Percentiles rank a stretch among this genome's conserved stretches.
Conservation (phyloP, 1,140 invertebrate genomes). For the Bombus terrestris region DNA sequence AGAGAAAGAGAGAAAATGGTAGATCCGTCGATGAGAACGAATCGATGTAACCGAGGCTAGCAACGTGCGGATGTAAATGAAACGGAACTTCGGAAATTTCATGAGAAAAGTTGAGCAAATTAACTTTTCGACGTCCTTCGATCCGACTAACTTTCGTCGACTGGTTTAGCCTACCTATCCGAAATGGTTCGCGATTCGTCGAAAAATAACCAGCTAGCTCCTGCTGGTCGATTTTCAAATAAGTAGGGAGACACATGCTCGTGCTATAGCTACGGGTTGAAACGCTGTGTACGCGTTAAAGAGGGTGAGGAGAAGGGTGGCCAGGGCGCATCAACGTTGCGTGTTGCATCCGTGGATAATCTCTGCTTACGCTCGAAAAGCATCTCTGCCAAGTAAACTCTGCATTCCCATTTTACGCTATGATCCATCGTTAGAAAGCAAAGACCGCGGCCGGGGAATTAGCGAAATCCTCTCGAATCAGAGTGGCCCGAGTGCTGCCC, state of each 20-base stretch:
- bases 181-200: constrained; percentile 27
- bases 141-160: background rate
- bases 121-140: constrained; percentile 31
- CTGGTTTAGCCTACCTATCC: background rate
- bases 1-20: background rate
- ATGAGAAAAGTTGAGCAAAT: constrained; percentile 39
- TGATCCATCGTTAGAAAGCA: constrained; percentile 53
- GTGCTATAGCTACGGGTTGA: background rate
- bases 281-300: background rate
- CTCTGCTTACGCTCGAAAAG: constrained; percentile 29
- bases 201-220: background rate
- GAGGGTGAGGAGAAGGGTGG: background rate
- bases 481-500: constrained; percentile 20
- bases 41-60: constrained; percentile 24
- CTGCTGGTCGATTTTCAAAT: background rate
- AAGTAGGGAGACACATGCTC: background rate
- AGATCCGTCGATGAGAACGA: constrained; percentile 15
- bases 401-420: constrained; percentile 50
- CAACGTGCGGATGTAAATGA: constrained; percentile 28
- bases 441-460: constrained; percentile 39
- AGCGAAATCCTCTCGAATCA: constrained; percentile 62
- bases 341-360: constrained; percentile 43
- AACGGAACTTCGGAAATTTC: constrained; percentile 36
- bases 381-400: constrained; percentile 21
- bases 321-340: background rate